Conservation (phyloP, 2,113 vertebrate species). For the Tinamus guttatus region DNA sequence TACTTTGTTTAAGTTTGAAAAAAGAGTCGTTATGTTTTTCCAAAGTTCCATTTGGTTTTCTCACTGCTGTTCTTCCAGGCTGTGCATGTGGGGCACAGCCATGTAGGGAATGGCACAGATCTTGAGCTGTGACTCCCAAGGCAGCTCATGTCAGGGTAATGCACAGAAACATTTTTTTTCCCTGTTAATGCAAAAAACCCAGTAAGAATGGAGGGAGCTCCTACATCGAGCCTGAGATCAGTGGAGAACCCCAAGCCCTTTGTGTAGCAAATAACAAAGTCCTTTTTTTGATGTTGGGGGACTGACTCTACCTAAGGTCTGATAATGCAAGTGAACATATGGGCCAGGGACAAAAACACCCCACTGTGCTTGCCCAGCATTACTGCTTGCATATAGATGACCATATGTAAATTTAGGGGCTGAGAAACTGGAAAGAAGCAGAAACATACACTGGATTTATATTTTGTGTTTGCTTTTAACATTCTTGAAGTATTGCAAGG, state of each 20-base stretch:
- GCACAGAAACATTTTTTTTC: not conserved
- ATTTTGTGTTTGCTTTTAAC: not conserved
- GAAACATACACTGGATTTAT: not conserved
- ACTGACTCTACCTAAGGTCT: not conserved
- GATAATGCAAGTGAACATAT: not conserved
- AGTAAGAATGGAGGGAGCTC: not conserved
- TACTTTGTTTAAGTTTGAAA: not conserved
- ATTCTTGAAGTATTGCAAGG: not conserved
- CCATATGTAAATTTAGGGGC: not conserved
- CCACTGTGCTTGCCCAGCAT: not conserved
- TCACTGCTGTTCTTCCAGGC: not conserved
- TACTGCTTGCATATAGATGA: not conserved
- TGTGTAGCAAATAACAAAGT: not conserved
- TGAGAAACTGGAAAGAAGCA: not conserved
- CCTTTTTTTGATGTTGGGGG: not conserved
- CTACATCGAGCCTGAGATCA: not conserved
- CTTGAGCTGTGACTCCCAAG: not conserved
- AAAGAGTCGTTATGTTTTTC: not conserved
- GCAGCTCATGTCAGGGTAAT: not conserved
- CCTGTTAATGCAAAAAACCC: not conserved
- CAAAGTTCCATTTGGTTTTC: accelerated
- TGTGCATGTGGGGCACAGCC: not conserved
- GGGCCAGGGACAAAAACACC: not conserved
- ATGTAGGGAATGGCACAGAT: not conserved
- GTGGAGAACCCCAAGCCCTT: not conserved